phyloP scores from a whole-genome alignment of 2,888 invertebrate species.

The Tupiocoris notatus region DNA sequence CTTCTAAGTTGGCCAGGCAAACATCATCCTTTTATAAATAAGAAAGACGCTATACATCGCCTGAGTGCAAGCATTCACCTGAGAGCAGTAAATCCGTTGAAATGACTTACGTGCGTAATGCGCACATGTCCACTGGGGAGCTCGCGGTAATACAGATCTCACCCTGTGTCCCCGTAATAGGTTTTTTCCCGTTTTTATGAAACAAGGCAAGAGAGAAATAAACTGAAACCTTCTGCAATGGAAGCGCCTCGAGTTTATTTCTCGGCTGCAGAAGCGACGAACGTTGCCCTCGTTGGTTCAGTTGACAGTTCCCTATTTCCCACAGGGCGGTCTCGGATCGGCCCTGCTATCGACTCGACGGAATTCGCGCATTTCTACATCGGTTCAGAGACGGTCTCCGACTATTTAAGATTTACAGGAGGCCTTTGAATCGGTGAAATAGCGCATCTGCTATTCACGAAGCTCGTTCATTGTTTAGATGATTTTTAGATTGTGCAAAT shows the following conservation, averaged over 20 bases:
- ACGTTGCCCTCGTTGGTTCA: background rate
- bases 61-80: background rate
- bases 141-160: background rate
- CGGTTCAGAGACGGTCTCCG: too few relatives aligned
- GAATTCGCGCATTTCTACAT: too few relatives aligned
- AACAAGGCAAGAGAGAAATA: background rate
- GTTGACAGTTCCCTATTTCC: background rate
- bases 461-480: too few relatives aligned
- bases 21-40: background rate
- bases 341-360: too few relatives aligned
- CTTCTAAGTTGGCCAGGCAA: background rate
- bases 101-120: background rate
- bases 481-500: too few relatives aligned
- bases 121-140: background rate
- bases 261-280: background rate
- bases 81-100: background rate
- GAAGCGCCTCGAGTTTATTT: too few relatives aligned
- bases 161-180: background rate
- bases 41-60: too few relatives aligned
- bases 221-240: background rate
- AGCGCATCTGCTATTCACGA: too few relatives aligned
- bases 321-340: too few relatives aligned
- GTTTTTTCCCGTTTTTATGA: background rate
- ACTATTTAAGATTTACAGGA: too few relatives aligned
- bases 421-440: too few relatives aligned